Percentiles rank a stretch among this genome's conserved stretches.
Conservation (phyloP, 2,888 invertebrate genomes). For the Chouioia cunea region DNA sequence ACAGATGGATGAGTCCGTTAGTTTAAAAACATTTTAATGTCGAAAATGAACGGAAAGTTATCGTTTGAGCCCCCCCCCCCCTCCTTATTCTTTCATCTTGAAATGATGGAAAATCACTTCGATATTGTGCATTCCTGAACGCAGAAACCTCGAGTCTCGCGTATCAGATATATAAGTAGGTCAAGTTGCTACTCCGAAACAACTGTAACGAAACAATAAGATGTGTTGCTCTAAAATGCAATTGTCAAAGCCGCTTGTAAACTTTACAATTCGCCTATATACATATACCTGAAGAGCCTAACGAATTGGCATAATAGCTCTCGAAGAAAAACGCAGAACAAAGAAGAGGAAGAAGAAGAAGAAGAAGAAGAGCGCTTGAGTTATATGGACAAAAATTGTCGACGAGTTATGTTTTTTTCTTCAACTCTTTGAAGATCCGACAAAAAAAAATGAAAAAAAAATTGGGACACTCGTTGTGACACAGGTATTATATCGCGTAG, state of each 20-base stretch:
- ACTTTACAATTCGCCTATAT: not conserved
- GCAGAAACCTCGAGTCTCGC: no score
- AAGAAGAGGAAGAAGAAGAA: not conserved
- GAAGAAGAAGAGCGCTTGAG: not conserved
- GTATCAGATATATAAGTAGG: no score
- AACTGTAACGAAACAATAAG: not conserved
- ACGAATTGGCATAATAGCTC: slow-evolving; percentile 1
- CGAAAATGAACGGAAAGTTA: no score
- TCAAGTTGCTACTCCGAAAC: no score
- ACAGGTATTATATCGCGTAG: not conserved
- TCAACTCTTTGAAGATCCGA: slow-evolving; percentile 4
- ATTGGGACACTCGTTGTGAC: slow-evolving; percentile 23
- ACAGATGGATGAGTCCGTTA: no score
- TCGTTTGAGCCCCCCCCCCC: no score
- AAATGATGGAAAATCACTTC: no score
- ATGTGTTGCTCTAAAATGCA: not conserved
- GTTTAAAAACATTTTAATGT: no score
- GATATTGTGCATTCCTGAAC: no score
- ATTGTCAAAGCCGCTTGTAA: not conserved
- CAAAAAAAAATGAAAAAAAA: slow-evolving; percentile 15
- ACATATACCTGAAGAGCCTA: not conserved
- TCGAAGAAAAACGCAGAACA: slow-evolving; percentile 4
- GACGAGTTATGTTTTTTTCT: not conserved
- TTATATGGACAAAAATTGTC: slow-evolving; percentile 10
- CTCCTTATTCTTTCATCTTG: no score